Base-by-base conservation (phyloP, 1,140 invertebrate species). In the Psilanteris sp. region DNA sequence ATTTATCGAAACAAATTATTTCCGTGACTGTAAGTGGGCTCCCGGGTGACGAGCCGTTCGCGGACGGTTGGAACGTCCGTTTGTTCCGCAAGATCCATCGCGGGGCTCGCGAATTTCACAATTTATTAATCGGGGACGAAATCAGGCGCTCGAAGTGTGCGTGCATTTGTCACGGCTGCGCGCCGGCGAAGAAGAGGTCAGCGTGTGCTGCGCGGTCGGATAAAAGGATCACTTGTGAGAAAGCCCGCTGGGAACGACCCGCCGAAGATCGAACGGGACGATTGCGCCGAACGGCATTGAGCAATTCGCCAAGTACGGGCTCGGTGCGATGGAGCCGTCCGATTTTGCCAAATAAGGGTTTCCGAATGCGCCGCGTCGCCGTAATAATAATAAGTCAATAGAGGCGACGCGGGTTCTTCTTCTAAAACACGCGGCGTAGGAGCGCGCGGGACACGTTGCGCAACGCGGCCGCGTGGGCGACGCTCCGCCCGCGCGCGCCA, bases 331-430 rank as follows among this genome's bases (percentile, higher is more conserved):
- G 79, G 79, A 82, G 83, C 81, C 81, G 83, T 82, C 80, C 76
- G 84, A 85, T 86, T 86, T 85, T 79, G 68, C 85, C 85, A 85
- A 85, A 85, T 86, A 85, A 72, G 85, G 85, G 61, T 50, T 78
- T 81, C 78, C 82, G 74, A 83, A 83, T 81, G 77, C 62, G 77
- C 61, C 70, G 6, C 26, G 67, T 50, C 71, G 73, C 57, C 26
- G 73, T n/a, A n/a, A n/a, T n/a, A n/a, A n/a, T 64, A 78, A 77
- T 77, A 80, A 83, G 81, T 81, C 82, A 80, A 83, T 82, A 77
- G 67, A 55, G 61, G 9, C 43, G 43, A n/a, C 8, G 5, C 31
- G 11, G 2, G 18, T 20, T 5, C 18, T 3, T 20, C 18, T 5
- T 55, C 43, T 24, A 59, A 43, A 7, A 4, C 4, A n/a, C 27